Evolutionary conservation across 2,113 vertebrate genomes (phyloP), one percentile per base, ranked within the genome.

Genomic region (Morone chrysops): DNA sequence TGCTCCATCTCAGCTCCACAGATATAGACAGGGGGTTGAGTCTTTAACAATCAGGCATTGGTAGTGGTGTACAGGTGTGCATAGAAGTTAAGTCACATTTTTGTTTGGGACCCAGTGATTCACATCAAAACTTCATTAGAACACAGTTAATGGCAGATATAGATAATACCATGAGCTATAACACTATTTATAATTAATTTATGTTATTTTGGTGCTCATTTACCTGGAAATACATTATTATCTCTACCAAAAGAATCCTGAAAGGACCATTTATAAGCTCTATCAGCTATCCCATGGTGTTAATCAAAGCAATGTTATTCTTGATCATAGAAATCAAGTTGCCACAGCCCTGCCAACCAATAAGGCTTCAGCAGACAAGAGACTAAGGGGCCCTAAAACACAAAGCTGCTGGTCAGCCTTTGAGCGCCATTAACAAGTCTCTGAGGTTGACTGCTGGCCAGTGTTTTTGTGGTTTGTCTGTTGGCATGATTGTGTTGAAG

Each of bases 381-480:
- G 31, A 31, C 31, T 31, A 31, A 31, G 25, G 25, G 25, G 25
- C 25, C 25, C 31, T 31, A 31, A 31, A 31, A 31, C 31, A 17
- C 61, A 60, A 20, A 50, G 17, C 4, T 36, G 59, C 60, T 16
- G 0, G 25, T 25, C 13, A 78, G 48, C 59, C 11, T 60, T 61
- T 0, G 1, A 68, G 56, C 5, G 0, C 63, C 31, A 17, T 61
- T 2, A 4, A 31, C 13, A 11, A 14, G 45, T 83, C 43, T 71
- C 17, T 68, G 54, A 67, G 54, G 45, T 61, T 6, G 20, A 45
- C 43, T 51, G 20, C 18, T 67, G 51, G 31, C 25, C 3, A 48
- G 41, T 68, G 63, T 75, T 70, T 75, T 31, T 80, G 50, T 75
- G 41, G 36, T 53, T 7, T 70, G 18, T 47, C 22, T 41, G 13